phyloP scores from a whole-genome alignment of 2,113 vertebrate genomes.

The Nycticebus coucang region DNA sequence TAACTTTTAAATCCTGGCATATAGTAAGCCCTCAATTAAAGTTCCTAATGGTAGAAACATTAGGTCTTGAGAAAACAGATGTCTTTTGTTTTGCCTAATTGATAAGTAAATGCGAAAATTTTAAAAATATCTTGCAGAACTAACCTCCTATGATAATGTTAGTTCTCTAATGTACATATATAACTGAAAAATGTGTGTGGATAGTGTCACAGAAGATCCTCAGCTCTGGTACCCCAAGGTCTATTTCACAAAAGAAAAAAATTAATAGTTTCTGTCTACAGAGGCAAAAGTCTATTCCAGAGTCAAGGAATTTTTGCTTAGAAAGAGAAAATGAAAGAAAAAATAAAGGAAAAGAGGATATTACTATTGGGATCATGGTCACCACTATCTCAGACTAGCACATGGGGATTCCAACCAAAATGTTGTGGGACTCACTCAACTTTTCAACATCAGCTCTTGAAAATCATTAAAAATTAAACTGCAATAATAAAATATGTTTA shows the following conservation, averaged over 20 bases:
- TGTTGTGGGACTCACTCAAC: not conserved
- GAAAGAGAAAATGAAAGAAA: not conserved
- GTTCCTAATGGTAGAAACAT: not conserved
- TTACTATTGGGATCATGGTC: not conserved
- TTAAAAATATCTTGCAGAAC: not conserved
- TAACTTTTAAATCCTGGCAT: not conserved
- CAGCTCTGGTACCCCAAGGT: not conserved
- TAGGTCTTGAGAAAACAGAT: not conserved
- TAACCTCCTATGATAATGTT: not conserved
- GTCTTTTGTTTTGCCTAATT: not conserved
- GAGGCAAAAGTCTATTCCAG: not conserved
- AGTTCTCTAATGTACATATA: not conserved
- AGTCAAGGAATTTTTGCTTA: not conserved
- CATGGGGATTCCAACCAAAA: not conserved
- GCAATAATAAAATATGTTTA: not conserved
- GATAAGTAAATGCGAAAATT: not conserved
- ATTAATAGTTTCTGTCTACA: not conserved
- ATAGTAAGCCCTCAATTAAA: not conserved
- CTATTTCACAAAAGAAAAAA: not conserved
- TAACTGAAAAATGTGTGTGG: not conserved
- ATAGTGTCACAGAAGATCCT: not conserved
- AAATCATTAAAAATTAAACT: slow-evolving; percentile 6
- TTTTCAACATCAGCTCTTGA: not conserved
- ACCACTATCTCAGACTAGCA: not conserved
- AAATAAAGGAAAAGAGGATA: not conserved